phyloP scores from a whole-genome alignment of 2,888 invertebrate genomes.

The Nephrocerus scutellatus region DNA sequence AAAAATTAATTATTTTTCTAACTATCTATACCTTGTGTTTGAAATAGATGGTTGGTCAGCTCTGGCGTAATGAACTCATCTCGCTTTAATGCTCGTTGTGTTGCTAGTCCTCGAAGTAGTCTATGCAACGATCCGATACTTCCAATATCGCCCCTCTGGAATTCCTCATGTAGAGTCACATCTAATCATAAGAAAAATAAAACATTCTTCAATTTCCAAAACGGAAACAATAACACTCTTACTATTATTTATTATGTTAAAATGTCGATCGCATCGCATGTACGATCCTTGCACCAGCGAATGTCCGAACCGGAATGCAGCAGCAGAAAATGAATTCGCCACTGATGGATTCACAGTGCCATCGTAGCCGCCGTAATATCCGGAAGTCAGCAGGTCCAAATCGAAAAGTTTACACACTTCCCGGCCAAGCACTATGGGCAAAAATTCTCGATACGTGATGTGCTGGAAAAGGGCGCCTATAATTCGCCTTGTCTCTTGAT shows the following conservation, averaged over 20 bases:
- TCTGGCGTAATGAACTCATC: slow-evolving; percentile 78
- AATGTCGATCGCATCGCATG: slow-evolving; percentile 63
- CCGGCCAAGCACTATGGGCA: slow-evolving; percentile 70
- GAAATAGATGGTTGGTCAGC: slow-evolving; percentile 76
- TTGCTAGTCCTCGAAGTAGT: slow-evolving; percentile 66
- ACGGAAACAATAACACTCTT: slow-evolving; percentile 38
- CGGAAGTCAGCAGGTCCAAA: slow-evolving; percentile 59
- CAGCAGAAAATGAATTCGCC: slow-evolving; percentile 71
- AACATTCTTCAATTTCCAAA: background rate
- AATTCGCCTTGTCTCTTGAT: slow-evolving; percentile 76
- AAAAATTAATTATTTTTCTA: background rate
- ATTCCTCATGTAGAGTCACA: slow-evolving; percentile 72
- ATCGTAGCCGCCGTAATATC: slow-evolving; percentile 67
- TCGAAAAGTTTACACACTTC: slow-evolving; percentile 72
- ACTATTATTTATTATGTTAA: slow-evolving; percentile 66
- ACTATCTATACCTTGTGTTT: slow-evolving; percentile 51
- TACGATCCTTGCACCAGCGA: slow-evolving; percentile 76
- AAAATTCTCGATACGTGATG: slow-evolving; percentile 74
- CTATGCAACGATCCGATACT: slow-evolving; percentile 74
- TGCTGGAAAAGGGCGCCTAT: slow-evolving; percentile 76
- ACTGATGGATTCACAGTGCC: slow-evolving; percentile 63
- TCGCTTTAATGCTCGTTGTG: slow-evolving; percentile 68
- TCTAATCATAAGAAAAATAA: slow-evolving; percentile 49
- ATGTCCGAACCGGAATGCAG: slow-evolving; percentile 81
- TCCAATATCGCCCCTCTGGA: slow-evolving; percentile 66